Evolutionary conservation across 2,888 invertebrate species (phyloP).

Genomic region (Plebejus argus): DNA sequence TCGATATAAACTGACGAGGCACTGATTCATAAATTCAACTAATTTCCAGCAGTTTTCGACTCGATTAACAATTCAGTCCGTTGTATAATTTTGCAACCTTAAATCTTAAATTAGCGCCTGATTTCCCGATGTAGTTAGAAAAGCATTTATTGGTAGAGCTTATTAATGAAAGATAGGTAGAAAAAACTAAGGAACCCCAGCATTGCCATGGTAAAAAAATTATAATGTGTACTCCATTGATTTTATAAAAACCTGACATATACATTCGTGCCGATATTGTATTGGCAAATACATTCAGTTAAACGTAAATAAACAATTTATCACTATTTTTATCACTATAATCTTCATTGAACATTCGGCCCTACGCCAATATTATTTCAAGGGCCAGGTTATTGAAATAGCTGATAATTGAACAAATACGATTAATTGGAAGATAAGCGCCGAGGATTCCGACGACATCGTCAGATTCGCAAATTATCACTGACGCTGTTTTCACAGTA

Average conservation of each 20-base stretch:
- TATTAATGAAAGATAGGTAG: background rate
- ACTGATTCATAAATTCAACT: conserved; percentile 34
- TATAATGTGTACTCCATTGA: no score
- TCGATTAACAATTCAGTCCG: conserved; percentile 22
- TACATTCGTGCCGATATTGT: background rate
- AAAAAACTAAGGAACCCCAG: background rate
- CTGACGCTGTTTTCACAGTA: conserved; percentile 34
- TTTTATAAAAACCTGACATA: no score
- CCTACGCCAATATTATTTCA: background rate
- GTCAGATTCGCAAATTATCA: conserved; percentile 42
- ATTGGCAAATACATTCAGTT: background rate
- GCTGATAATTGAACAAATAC: conserved; percentile 38
- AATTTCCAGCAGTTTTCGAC: conserved; percentile 16
- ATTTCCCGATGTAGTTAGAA: background rate
- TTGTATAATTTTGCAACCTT: conserved; percentile 22
- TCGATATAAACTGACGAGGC: conserved; percentile 35
- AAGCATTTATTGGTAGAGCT: background rate
- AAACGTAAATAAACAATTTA: background rate
- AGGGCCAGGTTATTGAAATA: conserved; percentile 35
- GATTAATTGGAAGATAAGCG: conserved; percentile 54
- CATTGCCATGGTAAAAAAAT: no score
- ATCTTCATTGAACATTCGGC: background rate
- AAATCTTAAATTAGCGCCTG: background rate
- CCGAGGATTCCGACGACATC: conserved; percentile 40
- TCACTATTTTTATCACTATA: background rate